Conservation (phyloP, 2,888 invertebrate genomes). For the Rutpela maculata region DNA sequence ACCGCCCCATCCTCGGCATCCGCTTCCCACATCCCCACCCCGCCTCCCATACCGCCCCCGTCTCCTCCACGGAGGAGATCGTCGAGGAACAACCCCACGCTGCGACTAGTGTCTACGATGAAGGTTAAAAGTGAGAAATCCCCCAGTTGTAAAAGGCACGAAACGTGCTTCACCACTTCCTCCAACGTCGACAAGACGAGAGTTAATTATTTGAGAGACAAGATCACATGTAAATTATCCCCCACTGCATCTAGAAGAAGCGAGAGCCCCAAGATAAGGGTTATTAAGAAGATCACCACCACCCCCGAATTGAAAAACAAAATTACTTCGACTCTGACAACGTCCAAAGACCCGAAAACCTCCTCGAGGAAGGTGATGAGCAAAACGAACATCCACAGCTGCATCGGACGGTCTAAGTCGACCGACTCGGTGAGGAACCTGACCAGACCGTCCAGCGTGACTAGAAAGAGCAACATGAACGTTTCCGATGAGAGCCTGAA, state of each 20-base stretch:
- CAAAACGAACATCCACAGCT: constrained; percentile 59
- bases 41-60: constrained; percentile 76
- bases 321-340: constrained; percentile 70
- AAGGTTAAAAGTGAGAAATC: constrained; percentile 70
- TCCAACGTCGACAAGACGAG: constrained; percentile 74
- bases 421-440: constrained; percentile 49
- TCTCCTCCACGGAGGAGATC: constrained; percentile 86
- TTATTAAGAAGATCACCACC: constrained; percentile 66
- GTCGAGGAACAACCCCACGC: constrained; percentile 83
- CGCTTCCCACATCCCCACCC: constrained; percentile 68
- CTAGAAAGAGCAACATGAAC: constrained; percentile 56
- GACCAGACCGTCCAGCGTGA: constrained; percentile 37
- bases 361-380: constrained; percentile 73
- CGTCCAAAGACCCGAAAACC: constrained; percentile 70
- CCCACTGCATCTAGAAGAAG: constrained; percentile 61
- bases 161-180: constrained; percentile 74
- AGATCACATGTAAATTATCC: constrained; percentile 78
- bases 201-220: constrained; percentile 79
- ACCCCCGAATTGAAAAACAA: constrained; percentile 70
- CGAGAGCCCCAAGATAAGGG: constrained; percentile 64
- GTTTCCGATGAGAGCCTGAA: constrained; percentile 48
- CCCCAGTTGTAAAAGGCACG: constrained; percentile 72
- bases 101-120: constrained; percentile 79
- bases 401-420: constrained; percentile 52
- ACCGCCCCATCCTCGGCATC: constrained; percentile 77